phyloP scores from a whole-genome alignment of 2,888 invertebrate species.

The Aphodius granarius region DNA sequence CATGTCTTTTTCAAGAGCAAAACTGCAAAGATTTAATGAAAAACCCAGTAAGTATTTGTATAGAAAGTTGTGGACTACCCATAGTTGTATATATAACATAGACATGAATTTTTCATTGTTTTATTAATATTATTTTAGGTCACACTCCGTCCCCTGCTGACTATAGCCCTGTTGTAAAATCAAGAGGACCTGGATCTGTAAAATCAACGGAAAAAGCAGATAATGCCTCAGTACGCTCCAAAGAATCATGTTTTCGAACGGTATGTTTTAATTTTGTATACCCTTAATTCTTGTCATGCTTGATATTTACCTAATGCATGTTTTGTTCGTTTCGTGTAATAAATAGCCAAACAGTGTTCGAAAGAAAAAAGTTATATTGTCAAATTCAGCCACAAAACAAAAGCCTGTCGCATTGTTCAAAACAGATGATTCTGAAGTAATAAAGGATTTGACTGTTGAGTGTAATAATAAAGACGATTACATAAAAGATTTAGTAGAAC shows the following conservation, averaged over 20 bases:
- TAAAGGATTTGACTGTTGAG: slow-evolving; percentile 59
- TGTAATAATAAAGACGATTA: slow-evolving; percentile 58
- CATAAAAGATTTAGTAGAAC: slow-evolving; percentile 55
- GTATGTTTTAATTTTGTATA: slow-evolving; percentile 41
- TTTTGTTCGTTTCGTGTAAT: slow-evolving; percentile 1
- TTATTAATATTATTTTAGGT: slow-evolving; percentile 43
- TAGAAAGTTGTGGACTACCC: too few species aligned
- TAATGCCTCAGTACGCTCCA: slow-evolving; percentile 38
- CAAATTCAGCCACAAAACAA: slow-evolving; percentile 40
- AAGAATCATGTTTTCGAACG: slow-evolving; percentile 48
- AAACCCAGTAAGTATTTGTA: neutral
- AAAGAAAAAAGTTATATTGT: slow-evolving; percentile 6
- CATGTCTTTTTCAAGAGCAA: neutral
- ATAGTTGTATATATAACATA: neutral
- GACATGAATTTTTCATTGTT: neutral
- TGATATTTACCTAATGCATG: neutral
- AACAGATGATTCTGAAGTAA: slow-evolving; percentile 40
- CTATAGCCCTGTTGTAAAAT: neutral
- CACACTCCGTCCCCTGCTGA: slow-evolving; percentile 57
- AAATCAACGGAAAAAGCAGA: slow-evolving; percentile 50
- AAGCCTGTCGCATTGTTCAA: slow-evolving; percentile 33
- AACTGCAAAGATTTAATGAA: neutral
- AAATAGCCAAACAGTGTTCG: neutral
- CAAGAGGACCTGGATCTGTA: slow-evolving; percentile 43
- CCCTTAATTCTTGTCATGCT: neutral